Conservation (phyloP, 2,113 vertebrate genomes). For the Rallus limicola region DNA sequence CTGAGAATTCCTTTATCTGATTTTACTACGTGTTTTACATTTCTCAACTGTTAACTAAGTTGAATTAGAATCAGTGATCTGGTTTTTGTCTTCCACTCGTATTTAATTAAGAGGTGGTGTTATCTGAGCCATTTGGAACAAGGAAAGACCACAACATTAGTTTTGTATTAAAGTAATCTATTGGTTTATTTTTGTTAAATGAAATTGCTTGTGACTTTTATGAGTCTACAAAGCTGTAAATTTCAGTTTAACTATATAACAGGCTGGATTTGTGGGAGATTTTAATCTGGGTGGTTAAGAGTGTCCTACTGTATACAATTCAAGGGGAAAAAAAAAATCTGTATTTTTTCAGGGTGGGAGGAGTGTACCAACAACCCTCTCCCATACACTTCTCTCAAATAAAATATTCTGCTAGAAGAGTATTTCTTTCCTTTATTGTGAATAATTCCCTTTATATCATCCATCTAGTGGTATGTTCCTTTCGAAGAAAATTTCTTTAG, state of each 20-base stretch:
- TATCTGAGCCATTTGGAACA: background rate
- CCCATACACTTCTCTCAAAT: background rate
- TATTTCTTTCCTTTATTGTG: background rate
- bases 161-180: background rate
- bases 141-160: background rate
- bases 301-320: background rate
- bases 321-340: background rate
- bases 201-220: background rate
- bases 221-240: background rate
- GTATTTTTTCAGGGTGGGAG: background rate
- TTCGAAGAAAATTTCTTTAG: background rate
- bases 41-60: background rate
- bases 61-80: background rate
- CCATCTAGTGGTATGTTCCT: background rate
- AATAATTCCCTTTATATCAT: background rate
- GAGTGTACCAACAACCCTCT: background rate
- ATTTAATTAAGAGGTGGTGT: background rate
- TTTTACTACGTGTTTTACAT: background rate
- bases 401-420: background rate
- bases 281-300: background rate
- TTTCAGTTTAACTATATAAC: background rate
- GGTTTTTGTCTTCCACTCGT: background rate
- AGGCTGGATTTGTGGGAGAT: background rate
- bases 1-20: background rate
- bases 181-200: background rate